Conservation (phyloP, 2,797 vertebrate species). For the Pangasius krempfi region DNA sequence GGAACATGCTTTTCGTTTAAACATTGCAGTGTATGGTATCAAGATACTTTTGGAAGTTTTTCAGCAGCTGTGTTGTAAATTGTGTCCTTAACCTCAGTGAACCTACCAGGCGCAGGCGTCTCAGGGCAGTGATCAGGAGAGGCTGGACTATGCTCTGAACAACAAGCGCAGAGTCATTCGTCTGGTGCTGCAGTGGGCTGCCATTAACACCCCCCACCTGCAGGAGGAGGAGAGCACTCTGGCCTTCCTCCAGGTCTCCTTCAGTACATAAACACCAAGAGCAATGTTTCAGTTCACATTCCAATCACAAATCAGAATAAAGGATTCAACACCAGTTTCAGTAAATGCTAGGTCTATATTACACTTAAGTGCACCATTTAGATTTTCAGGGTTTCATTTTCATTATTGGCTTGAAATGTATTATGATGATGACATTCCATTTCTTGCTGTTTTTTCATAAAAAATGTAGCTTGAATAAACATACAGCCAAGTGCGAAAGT, state of each 20-base stretch:
- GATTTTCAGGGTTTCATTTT: not conserved
- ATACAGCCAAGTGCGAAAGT: not conserved
- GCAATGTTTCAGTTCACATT: slow-evolving; percentile 14
- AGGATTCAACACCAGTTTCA: not conserved
- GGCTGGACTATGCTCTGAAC: slow-evolving; percentile 90
- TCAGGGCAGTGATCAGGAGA: slow-evolving; percentile 95
- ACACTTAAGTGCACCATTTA: not conserved
- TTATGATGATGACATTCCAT: not conserved
- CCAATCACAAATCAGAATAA: not conserved
- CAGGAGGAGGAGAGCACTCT: slow-evolving; percentile 87
- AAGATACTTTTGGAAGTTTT: not conserved
- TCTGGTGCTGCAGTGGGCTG: slow-evolving; percentile 89
- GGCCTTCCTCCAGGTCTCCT: slow-evolving; percentile 88
- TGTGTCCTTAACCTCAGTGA: slow-evolving; percentile 82
- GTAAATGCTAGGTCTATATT: not conserved
- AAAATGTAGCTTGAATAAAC: not conserved
- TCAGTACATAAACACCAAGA: slow-evolving; percentile 24
- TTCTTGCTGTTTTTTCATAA: not conserved
- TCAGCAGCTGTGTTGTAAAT: slow-evolving; percentile 22
- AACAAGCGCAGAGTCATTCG: slow-evolving; percentile 92
- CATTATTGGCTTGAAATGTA: not conserved
- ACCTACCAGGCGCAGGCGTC: slow-evolving; percentile 93
- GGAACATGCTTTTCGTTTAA: not conserved
- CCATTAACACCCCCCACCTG: slow-evolving; percentile 83
- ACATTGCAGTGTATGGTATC: not conserved